These are phyloP conservation scores for Cavia porcellus DNA, from an alignment of 2,113 vertebrate species.

Conservation along the genomic window DNA sequence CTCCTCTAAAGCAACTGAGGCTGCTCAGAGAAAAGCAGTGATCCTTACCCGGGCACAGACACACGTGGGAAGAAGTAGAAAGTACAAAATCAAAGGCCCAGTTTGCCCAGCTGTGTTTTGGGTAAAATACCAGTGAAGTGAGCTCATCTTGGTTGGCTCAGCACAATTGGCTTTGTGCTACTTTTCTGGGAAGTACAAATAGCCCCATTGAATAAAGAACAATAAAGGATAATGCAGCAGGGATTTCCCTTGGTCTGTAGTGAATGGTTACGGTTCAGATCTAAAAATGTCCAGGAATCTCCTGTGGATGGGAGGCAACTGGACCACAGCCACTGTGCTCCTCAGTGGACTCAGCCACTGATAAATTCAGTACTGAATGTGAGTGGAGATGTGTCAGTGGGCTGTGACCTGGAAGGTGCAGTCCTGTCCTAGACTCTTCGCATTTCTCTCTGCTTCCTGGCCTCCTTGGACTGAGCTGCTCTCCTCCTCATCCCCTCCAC, in stretches of 20 bases:
- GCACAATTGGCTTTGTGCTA: background rate
- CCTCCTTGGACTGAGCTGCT: too few relatives aligned
- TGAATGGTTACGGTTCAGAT: background rate
- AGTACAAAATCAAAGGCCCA: background rate
- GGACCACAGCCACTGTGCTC: background rate
- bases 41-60: background rate
- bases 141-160: background rate
- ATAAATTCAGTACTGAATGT: background rate
- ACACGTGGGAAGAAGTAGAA: background rate
- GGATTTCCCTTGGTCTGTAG: too few relatives aligned
- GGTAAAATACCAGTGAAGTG: background rate
- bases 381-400: background rate
- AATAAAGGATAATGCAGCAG: too few relatives aligned
- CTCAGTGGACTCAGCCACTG: background rate
- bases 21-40: background rate
- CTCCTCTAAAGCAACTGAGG: background rate
- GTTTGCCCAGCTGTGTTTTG: background rate
- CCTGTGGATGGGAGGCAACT: background rate
- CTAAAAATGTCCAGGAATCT: background rate
- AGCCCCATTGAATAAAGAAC: background rate
- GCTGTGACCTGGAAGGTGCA: background rate
- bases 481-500: background rate
- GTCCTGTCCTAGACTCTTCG: background rate
- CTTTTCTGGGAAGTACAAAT: background rate
- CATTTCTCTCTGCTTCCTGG: background rate